Base-by-base conservation (phyloP, 2,888 invertebrate genomes). In the Platycnemis pennipes region DNA sequence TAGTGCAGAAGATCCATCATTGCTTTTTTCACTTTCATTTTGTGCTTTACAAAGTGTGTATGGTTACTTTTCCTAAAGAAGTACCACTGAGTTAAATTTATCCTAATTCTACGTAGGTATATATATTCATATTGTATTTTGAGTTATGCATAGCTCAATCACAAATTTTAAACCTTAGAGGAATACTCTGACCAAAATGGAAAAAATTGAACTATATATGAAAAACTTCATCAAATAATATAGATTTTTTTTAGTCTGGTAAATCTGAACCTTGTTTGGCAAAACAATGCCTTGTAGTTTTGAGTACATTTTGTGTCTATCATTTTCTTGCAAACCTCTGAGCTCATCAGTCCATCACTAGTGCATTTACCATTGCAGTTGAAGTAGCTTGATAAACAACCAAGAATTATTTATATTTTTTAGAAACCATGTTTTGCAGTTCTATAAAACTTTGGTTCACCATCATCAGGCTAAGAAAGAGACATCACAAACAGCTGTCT, bases 111-210 rank as follows among this genome's bases (percentile, higher is more conserved):
- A 87, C 46, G 42, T 86, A 87, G 46, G 45, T 87, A 87, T 77
- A 77, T 77, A n/a, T n/a, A n/a, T n/a, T n/a, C n/a, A n/a, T n/a
- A n/a, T 77, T 77, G 87, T 45, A 87, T 87, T 87, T 87, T n/a
- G 26, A 87, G 26, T 46, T n/a, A 45, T 87, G 42, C 16, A 91
- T 37, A 42, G 63, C 42, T 22, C 37, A 19, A n/a, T 11, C 37
- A 91, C 22, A 46, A 44, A 77, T 77, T 37, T 77, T 77, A 37
- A 77, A 77, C 31, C 77, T 46, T 46, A 42, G 37, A 7, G 42
- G 22, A 42, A 31, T 53, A 31, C 16, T 22, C 22, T 26, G 26
- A 63, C 8, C 44, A 7, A 42, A n/a, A 22, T n/a, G 31, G 49
- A 69, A 26, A 26, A 42, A 37, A 42, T 26, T 26, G 42, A 49